Evolutionary conservation across 2,113 vertebrate species (phyloP).

Genomic region (Arizona elegans): DNA sequence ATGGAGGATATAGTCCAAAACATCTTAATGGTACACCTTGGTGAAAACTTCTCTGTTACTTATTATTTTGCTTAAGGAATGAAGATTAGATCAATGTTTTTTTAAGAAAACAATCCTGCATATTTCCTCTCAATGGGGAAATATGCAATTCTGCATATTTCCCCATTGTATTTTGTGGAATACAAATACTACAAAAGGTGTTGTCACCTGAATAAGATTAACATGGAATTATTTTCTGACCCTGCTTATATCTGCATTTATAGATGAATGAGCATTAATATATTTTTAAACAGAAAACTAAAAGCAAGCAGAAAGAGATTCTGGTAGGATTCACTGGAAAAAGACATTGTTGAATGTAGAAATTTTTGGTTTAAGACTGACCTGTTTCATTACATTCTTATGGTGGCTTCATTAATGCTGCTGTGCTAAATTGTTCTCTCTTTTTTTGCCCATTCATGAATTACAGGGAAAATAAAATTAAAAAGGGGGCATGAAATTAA

Average conservation of each 20-base stretch:
- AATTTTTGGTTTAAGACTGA: background rate
- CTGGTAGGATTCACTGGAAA: no score
- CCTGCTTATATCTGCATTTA: background rate
- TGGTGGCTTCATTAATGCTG: background rate
- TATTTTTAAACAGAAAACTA: background rate
- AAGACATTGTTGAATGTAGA: background rate
- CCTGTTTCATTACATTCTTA: background rate
- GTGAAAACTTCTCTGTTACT: background rate
- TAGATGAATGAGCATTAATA: background rate
- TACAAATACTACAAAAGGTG: no score
- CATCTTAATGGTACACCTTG: background rate
- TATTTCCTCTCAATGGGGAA: no score
- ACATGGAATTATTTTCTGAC: background rate
- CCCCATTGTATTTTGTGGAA: no score
- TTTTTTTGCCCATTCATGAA: background rate
- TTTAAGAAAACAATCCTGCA: background rate
- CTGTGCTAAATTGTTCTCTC: background rate
- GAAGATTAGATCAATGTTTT: slow-evolving; percentile 1
- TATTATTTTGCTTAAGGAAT: slow-evolving; percentile 19
- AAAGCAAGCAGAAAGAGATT: background rate
- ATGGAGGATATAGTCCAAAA: background rate
- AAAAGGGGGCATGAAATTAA: background rate
- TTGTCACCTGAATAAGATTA: background rate
- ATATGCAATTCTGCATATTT: background rate
- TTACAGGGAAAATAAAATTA: background rate